phyloP scores from a whole-genome alignment of 2,888 invertebrate genomes.

The Epirrita christyi region DNA sequence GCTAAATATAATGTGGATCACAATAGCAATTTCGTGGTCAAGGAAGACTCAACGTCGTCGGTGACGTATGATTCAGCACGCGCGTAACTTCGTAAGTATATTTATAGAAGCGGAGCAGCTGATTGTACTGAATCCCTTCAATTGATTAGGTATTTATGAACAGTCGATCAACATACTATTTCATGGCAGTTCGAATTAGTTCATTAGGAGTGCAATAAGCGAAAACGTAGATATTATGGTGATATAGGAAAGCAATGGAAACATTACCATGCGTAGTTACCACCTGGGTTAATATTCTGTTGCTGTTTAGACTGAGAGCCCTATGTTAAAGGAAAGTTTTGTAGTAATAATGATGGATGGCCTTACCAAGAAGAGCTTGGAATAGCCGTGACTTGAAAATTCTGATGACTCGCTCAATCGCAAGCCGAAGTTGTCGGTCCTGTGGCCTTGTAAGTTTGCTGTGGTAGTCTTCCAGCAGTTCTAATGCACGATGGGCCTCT shows the following conservation, averaged over 20 bases:
- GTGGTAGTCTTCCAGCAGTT: constrained; percentile 99
- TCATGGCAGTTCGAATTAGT: too few relatives aligned
- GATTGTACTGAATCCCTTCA: constrained; percentile 58
- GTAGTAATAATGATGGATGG: not conserved
- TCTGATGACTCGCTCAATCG: constrained; percentile 98
- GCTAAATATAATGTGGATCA: constrained; percentile 77
- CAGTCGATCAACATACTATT: not conserved
- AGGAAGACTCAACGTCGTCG: constrained; percentile 70
- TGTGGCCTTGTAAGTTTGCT: constrained; percentile 96
- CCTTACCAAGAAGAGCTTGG: constrained; percentile 97
- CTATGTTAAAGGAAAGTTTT: too few relatives aligned
- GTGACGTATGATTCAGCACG: constrained; percentile 71
- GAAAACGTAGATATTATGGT: too few relatives aligned
- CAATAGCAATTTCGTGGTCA: constrained; percentile 81
- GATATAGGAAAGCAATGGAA: too few relatives aligned
- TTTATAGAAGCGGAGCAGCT: constrained; percentile 61
- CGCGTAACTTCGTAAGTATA: constrained; percentile 56
- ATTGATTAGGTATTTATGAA: constrained; percentile 38
- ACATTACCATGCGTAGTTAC: too few relatives aligned
- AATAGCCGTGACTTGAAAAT: constrained; percentile 99
- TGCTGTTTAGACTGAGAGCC: too few relatives aligned
- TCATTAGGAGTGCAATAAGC: too few relatives aligned
- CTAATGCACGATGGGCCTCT: constrained; percentile 99
- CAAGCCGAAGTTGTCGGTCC: constrained; percentile 96
- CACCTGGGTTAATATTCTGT: too few relatives aligned